A percentile compares a stretch with the other conserved stretches of the same genome.
phyloP scores from a whole-genome alignment of 2,888 invertebrate species.

The Parnassius orleans region DNA sequence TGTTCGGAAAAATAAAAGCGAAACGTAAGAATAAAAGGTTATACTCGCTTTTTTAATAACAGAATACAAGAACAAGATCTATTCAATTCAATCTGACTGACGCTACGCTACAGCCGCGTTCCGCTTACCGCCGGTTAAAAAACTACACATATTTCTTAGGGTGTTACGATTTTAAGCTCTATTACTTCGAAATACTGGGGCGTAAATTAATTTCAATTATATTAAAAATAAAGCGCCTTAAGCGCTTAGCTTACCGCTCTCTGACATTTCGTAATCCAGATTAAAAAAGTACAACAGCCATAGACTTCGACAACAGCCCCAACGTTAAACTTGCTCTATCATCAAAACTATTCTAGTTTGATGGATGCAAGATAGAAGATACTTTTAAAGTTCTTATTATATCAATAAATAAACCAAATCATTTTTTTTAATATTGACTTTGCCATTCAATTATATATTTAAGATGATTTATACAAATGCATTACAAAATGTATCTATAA shows the following conservation, averaged over 20 bases:
- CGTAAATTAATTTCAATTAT: neutral
- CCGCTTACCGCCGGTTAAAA: conserved; percentile 28
- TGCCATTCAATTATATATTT: too few relatives aligned
- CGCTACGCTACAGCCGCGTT: conserved; percentile 36
- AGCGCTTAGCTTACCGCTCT: conserved; percentile 7
- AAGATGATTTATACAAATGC: too few relatives aligned
- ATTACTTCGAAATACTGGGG: neutral
- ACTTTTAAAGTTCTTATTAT: too few relatives aligned
- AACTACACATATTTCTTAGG: neutral
- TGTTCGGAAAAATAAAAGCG: conserved; percentile 58
- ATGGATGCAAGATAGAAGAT: too few relatives aligned
- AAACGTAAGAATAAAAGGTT: conserved; percentile 71
- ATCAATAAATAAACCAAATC: too few relatives aligned
- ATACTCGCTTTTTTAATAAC: conserved; percentile 66
- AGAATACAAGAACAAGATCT: conserved; percentile 44
- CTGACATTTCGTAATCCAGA: conserved; percentile 6
- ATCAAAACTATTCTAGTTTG: too few relatives aligned
- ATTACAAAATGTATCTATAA: too few relatives aligned
- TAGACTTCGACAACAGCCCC: neutral
- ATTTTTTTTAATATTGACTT: too few relatives aligned
- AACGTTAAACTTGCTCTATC: too few relatives aligned
- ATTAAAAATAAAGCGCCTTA: conserved; percentile 1
- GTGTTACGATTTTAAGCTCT: conserved; percentile 2
- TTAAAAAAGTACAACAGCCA: neutral
- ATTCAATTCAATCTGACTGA: conserved; percentile 31